These are phyloP conservation scores for Mesaphorura yosii DNA, from an alignment of 1,140 invertebrate genomes.

Conservation along the genomic window DNA sequence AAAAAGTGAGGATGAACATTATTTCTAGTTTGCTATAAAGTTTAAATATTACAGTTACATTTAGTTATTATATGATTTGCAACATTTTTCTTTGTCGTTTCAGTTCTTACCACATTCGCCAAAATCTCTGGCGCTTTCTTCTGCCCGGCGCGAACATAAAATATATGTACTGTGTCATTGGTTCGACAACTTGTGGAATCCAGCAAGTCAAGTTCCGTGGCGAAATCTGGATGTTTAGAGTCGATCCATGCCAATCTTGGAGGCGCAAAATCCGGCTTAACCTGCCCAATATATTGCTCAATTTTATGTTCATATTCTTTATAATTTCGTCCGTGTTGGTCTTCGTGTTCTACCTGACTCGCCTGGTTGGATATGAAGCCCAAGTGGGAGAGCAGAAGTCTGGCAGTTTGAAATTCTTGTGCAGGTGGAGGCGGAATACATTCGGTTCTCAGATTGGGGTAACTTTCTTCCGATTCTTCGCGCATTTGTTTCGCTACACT, in stretches of 20 bases:
- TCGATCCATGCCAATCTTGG: slow-evolving; percentile 67
- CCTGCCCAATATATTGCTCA: too few relatives aligned
- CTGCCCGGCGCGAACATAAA: slow-evolving; percentile 84
- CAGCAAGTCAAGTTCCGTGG: slow-evolving; percentile 55
- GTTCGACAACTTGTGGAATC: slow-evolving; percentile 72
- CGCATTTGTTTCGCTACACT: slow-evolving; percentile 17
- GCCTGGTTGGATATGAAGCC: slow-evolving; percentile 72
- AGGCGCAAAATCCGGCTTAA: slow-evolving; percentile 35
- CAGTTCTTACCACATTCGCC: slow-evolving; percentile 67
- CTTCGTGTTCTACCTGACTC: too few relatives aligned
- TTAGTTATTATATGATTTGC: too few relatives aligned
- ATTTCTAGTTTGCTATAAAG: slow-evolving; percentile 37
- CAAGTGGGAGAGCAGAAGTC: slow-evolving; percentile 87
- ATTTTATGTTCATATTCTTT: too few relatives aligned
- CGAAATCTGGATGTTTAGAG: slow-evolving; percentile 56
- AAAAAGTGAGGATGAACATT: slow-evolving; percentile 59
- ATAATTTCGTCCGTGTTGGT: too few relatives aligned
- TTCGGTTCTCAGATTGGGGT: slow-evolving; percentile 44
- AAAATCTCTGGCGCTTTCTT: slow-evolving; percentile 63
- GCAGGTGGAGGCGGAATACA: slow-evolving; percentile 57
- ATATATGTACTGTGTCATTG: slow-evolving; percentile 85
- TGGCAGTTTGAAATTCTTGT: slow-evolving; percentile 54
- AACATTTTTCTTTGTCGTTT: too few relatives aligned
- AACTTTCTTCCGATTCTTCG: slow-evolving; percentile 23
- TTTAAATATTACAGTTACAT: not conserved